A percentile compares a stretch with the other conserved stretches of the same genome.
phyloP scores from a whole-genome alignment of 2,888 invertebrate species.

The Argyresthia albistria region DNA sequence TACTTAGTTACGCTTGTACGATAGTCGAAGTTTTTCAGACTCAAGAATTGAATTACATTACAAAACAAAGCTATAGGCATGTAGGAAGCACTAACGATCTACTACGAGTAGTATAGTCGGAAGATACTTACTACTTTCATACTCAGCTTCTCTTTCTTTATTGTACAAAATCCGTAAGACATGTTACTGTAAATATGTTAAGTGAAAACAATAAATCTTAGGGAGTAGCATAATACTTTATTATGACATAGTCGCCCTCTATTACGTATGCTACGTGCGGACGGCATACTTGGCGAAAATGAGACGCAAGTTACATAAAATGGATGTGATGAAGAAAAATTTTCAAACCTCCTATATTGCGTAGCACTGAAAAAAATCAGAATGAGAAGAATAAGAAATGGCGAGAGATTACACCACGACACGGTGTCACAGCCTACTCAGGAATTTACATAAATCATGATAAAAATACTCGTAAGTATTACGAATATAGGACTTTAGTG shows the following conservation, averaged over 20 bases:
- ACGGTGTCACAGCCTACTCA: no score
- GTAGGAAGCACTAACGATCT: not conserved
- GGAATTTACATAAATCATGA: no score
- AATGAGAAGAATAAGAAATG: no score
- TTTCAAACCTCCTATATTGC: not conserved
- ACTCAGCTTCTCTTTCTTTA: not conserved
- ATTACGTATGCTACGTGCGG: constrained; percentile 40
- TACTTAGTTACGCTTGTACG: not conserved
- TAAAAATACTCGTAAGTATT: no score
- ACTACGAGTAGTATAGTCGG: not conserved
- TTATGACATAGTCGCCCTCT: not conserved
- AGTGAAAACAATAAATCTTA: no score
- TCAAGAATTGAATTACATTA: not conserved
- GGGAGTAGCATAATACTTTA: no score
- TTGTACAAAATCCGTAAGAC: no score
- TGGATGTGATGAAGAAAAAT: not conserved
- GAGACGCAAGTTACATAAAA: constrained; percentile 17
- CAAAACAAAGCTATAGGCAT: not conserved
- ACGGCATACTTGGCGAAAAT: constrained; percentile 43
- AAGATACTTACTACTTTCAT: no score
- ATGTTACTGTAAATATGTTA: no score
- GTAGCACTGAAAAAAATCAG: no score
- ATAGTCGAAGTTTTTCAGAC: not conserved
- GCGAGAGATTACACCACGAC: no score
- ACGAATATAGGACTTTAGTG: no score